Base-by-base conservation (phyloP, 1,140 invertebrate species). In the Drosophila pseudoananassae region DNA sequence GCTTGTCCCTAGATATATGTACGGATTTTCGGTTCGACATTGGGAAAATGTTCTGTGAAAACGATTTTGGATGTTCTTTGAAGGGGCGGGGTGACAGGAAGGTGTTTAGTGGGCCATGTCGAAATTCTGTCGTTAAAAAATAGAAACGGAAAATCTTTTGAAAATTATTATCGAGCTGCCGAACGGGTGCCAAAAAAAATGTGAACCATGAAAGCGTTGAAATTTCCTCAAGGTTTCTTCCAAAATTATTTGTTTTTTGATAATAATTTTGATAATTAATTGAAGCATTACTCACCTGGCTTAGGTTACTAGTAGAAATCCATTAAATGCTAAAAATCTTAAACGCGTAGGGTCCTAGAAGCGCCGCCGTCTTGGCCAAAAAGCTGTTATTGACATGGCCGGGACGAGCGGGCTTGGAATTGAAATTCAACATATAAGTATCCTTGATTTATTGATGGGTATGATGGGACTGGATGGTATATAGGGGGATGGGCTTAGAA, bases 371-470 rank as follows among this genome's bases (percentile, higher is more conserved):
- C 15, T 20, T 23, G 27, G 46, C 38, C 76, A 45, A 64, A 66
- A 46, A 17, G 40, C 7, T 43, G 59, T 38, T 78, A 73, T 36
- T 76, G 52, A 46, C n/a, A 50, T 82, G 55, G 58, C 73, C 53
- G 23, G 66, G 10, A n/a, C 6, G n/a, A 14, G 40, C 40, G 33
- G 72, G 66, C 57, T 73, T 84, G 82, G 71, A 87, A 87, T 87
- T 78, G 59, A 88, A 88, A 87, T 87, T 78, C 82, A 87, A 88
- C 82, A 87, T 82, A 78, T 87, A 88, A 78, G 78, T 87, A 82
- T 78, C 65, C 61, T 81, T 81, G 61, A 82, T 89, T 70, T 33
- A 56, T 60, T 60, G 17, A 46, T 56, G 17, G 43, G 15, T 45
- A 15, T 31, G 40, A 43, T 43, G 40, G 63, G 31, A 25, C n/a